These are phyloP conservation scores for Pemphredon lugubris DNA, from an alignment of 2,888 invertebrate genomes.

Conservation along the genomic window DNA sequence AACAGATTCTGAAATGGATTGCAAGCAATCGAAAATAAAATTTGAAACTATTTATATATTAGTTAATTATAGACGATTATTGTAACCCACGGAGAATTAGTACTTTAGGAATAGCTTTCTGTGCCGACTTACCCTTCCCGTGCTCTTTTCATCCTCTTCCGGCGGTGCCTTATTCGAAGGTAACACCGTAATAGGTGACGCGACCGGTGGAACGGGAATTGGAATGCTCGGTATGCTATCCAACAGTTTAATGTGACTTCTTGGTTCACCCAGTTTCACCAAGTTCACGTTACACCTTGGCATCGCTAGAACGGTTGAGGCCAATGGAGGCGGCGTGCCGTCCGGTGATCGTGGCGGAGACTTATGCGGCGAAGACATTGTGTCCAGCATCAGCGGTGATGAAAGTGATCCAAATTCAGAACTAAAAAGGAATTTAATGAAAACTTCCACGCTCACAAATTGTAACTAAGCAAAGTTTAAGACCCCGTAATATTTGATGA, in stretches of 20 bases:
- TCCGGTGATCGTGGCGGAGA: slow-evolving; percentile 57
- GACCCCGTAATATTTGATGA: too few relatives aligned
- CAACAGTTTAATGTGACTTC: slow-evolving; percentile 76
- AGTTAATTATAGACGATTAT: too few relatives aligned
- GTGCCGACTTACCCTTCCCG: slow-evolving; percentile 48
- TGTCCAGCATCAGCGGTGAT: slow-evolving; percentile 55
- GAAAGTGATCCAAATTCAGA: slow-evolving; percentile 57
- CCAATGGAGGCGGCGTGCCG: slow-evolving; percentile 47
- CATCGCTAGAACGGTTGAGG: slow-evolving; percentile 68
- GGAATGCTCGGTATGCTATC: slow-evolving; percentile 77
- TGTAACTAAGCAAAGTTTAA: too few relatives aligned
- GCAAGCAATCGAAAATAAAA: too few relatives aligned
- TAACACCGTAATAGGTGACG: slow-evolving; percentile 67
- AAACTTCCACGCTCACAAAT: too few relatives aligned
- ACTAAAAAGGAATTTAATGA: slow-evolving; percentile 41
- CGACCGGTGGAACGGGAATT: slow-evolving; percentile 69
- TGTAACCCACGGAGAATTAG: too few relatives aligned
- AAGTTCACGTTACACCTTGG: slow-evolving; percentile 76
- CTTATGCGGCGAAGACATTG: slow-evolving; percentile 55
- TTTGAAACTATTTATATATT: too few relatives aligned
- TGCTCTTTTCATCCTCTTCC: slow-evolving; percentile 72
- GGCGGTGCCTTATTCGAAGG: slow-evolving; percentile 58
- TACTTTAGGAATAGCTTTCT: too few relatives aligned
- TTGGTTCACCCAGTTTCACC: slow-evolving; percentile 75
- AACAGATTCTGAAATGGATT: too few relatives aligned